phyloP scores from a whole-genome alignment of 2,888 invertebrate genomes.

The Taphrorychus bicolor region DNA sequence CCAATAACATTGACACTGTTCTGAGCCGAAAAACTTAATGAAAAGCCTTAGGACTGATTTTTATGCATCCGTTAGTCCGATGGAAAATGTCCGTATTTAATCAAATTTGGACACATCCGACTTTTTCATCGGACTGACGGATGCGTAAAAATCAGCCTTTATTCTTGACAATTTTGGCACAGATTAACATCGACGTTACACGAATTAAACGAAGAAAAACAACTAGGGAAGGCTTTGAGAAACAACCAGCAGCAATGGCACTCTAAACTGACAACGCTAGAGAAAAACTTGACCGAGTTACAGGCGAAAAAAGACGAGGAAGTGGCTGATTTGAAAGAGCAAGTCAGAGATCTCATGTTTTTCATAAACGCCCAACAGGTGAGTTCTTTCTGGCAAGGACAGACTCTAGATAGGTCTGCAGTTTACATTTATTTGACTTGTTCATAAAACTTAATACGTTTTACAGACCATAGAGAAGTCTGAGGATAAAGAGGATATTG shows the following conservation, averaged over 20 bases:
- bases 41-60: no score
- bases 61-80: no score
- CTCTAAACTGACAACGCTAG: slow-evolving; percentile 65
- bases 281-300: slow-evolving; percentile 61
- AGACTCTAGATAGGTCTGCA: not conserved
- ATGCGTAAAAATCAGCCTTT: not conserved
- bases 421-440: not conserved
- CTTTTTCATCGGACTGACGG: no score
- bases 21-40: no score
- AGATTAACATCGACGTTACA: slow-evolving; percentile 71
- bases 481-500: slow-evolving; percentile 65
- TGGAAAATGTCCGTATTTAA: no score
- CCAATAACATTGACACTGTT: no score
- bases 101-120: no score
- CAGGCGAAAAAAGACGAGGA: slow-evolving; percentile 65
- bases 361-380: slow-evolving; percentile 85
- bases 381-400: slow-evolving; percentile 7
- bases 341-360: slow-evolving; percentile 96
- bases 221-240: slow-evolving; percentile 79
- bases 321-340: slow-evolving; percentile 86
- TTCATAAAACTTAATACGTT: no score
- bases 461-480: slow-evolving; percentile 62
- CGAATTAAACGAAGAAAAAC: slow-evolving; percentile 84
- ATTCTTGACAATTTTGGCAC: no score
- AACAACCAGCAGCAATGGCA: slow-evolving; percentile 80